Conservation (phyloP, 2,113 vertebrate species). For the Promerops cafer region DNA sequence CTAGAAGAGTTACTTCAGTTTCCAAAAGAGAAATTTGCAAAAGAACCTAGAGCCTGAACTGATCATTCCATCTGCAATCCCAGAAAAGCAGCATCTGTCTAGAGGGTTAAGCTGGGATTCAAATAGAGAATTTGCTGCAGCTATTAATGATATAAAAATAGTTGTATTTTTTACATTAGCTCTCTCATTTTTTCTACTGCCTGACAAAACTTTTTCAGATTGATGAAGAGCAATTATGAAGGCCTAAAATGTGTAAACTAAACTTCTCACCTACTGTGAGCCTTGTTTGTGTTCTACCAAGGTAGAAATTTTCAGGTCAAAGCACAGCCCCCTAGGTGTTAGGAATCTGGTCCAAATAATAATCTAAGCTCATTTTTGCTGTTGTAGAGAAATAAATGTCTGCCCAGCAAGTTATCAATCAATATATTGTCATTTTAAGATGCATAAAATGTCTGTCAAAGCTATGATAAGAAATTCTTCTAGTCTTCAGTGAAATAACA, state of each 20-base stretch:
- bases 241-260: neutral
- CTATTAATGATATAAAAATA: neutral
- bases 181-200: neutral
- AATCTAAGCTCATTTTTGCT: neutral
- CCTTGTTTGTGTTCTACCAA: neutral
- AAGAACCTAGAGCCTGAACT: neutral
- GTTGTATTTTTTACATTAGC: neutral
- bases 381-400: neutral
- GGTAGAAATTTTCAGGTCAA: neutral
- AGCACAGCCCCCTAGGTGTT: neutral
- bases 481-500: neutral
- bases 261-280: neutral
- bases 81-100: neutral
- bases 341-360: neutral
- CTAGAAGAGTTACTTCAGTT: neutral
- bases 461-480: neutral
- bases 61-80: neutral
- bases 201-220: neutral
- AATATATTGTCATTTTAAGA: neutral
- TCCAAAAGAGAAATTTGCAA: neutral
- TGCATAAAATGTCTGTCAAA: neutral
- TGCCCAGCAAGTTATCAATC: neutral
- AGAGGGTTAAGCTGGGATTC: neutral
- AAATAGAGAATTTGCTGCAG: neutral
- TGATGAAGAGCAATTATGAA: neutral